Evolutionary conservation across 1,140 invertebrate species (phyloP), one percentile per base, ranked within the genome.

Genomic region (Mesaphorura yosii): DNA sequence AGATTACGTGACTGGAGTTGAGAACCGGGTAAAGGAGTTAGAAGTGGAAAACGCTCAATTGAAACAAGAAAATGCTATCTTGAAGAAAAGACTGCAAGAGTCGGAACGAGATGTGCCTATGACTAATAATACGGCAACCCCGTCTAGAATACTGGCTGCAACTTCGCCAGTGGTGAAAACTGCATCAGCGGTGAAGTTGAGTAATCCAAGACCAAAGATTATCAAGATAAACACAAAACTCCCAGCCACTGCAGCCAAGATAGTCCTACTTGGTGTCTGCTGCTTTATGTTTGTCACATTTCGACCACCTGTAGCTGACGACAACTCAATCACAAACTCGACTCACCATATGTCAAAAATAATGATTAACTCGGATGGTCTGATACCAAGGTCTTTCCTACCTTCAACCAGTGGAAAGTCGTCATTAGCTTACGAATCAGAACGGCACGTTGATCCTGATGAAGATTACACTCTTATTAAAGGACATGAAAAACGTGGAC

Each of bases 1-100:
- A 66, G 88, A 92, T 67, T 91, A 92, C 67, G 77, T 93, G 10
- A 77, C 78, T 29, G 77, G 78, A 0, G 69, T 93, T 47, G 88
- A 93, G 66, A 75, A 75, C 41, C 74, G 80, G 65, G 70, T 92
- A 26, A 70, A 76, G 27, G 76, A 80, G 34, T 76, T 86, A 17
- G 75, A 80, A 55, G 73, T 77, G 50, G 84, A 89, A 69, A 89
- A 90, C 68, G 69, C 72, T 14, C 72, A 76, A 58, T 66, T 93
- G 22, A 78, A 79, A 68, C 67, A 72, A 51, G 87, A 84, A 72
- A 80, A 75, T 69, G 53, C 65, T 12, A 51, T 59, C 14, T 58
- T 74, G 42, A 70, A 67, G 60, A 57, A 59, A 51, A 66, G 67
- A 59, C 45, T 74, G 6, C 42, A 60, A 27, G 45, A 55, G 5